Base-by-base conservation (phyloP, 92 coral and sea anemone genomes). In the Zoanthus solanderi region DNA sequence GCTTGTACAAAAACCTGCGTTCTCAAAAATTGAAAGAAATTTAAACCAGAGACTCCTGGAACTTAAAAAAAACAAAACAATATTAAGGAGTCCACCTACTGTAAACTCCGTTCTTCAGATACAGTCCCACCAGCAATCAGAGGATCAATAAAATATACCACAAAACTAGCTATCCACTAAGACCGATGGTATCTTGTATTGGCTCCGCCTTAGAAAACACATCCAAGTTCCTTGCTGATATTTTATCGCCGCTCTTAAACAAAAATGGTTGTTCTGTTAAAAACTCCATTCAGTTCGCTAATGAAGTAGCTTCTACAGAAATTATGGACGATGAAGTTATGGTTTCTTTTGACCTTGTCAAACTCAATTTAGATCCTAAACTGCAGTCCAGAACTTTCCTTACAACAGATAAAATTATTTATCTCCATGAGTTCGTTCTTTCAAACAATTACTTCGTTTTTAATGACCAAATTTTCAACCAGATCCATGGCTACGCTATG, bases 101-200 rank as follows among this genome's bases (percentile, higher is more conserved):
- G 72, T 6, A 75, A 76, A 89, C 89, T 89, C 53, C 92, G 28
- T 8, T 89, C 89, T 53, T 74, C 87, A 65, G 92, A 89, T 60
- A 63, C 79, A 29, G 60, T 77, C 31, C 78, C 87, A 77, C 90
- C 79, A n/a, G 84, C 90, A 34, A 84, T 81, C 6, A 46, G 75
- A 30, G 92, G 94, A 16, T 92, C 76, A 14, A 50, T 83, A 52
- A 89, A 69, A 29, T 0, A 29, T 0, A 69, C 74, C 72, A 67
- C 37, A 67, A 67, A 67, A 9, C 72, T 67, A 1, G 72, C 76
- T 16, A 71, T 54, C 92, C 89, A 34, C 74, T 85, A 4, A 48
- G 94, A 23, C 92, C 90, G 32, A 91, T 88, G 42, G 89, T 91
- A 17, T 65, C 84, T 13, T 76, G 92, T 78, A 67, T 73, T 87